Conservation (phyloP, 2,888 invertebrate species). For the Oligia strigilis region DNA sequence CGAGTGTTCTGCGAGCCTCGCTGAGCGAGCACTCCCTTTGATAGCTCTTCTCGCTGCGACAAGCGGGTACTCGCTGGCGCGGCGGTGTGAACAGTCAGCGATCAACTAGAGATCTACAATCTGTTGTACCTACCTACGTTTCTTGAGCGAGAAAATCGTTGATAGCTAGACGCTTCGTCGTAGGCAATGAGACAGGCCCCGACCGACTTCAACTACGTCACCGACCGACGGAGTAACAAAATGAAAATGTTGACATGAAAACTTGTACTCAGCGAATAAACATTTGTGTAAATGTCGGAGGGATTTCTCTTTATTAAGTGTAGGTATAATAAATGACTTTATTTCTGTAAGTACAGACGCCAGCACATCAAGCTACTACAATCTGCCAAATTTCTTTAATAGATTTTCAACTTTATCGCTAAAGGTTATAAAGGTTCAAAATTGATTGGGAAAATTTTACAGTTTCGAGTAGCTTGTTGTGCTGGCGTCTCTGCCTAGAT, state of each 20-base stretch:
- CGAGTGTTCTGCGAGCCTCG: neutral
- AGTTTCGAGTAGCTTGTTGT: too few species aligned
- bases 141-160: neutral
- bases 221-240: constrained; percentile 18
- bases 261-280: constrained; percentile 12
- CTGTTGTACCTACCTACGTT: too few species aligned
- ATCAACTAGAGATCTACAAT: too few species aligned
- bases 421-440: too few species aligned
- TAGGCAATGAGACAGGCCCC: neutral
- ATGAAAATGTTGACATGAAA: constrained; percentile 20
- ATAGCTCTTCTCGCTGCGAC: neutral
- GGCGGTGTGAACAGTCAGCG: neutral
- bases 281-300: neutral
- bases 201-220: constrained; percentile 12
- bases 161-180: neutral
- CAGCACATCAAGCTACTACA: too few species aligned
- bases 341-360: too few species aligned
- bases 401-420: too few species aligned
- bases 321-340: too few species aligned
- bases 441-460: too few species aligned
- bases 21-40: too few species aligned
- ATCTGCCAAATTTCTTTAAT: too few species aligned
- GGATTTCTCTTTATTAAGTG: neutral
- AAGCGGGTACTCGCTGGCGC: neutral
- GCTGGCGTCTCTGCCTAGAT: too few species aligned